Base-by-base conservation (phyloP, 2,888 invertebrate genomes). In the Melanophora roralis region DNA sequence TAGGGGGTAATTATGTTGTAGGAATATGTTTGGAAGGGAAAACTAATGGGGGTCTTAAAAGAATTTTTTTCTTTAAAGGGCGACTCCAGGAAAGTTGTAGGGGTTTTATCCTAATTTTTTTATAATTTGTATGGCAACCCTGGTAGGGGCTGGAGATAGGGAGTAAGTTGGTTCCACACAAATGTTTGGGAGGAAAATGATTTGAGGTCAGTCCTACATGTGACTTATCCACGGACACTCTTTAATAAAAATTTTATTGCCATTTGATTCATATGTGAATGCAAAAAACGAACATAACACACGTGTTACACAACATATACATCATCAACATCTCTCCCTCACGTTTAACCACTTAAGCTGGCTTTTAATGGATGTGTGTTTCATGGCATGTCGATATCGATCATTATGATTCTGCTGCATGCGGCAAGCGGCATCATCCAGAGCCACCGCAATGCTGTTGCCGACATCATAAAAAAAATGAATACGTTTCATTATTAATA, bases 291-390 rank as follows among this genome's bases (percentile, higher is more conserved):
- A 19, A 12, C 47, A 40, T 40, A 11, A 40, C 3, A 14, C n/a
- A 40, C 49, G 27, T 76, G 57, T 69, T 69, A 49, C 69, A 69
- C 69, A 76, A 76, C 40, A 14, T 40, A 38, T 49, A n/a, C 27
- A 27, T 27, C 3, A 27, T 27, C 27, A 27, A 6, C 59, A 77
- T 62, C 40, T 65, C 65, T 51, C 65, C 64, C 64, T 71, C 69
- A 76, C 49, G 53, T 55, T 68, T n/a, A 47, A 38, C 1, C 36
- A 1, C 43, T 59, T 16, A 0, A 1, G 8, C 9, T 2, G 3
- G 9, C 9, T 11, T 9, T 49, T 21, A 71, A 60, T 62, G 34
- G 23, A 8, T 55, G 45, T 36, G 47, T 47, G 47, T 65, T 64
- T 55, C 19, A 23, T 38, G 11, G 14, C 19, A 27, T 47, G 36